These are phyloP conservation scores for Tragulus kanchil DNA, from an alignment of 2,113 vertebrate genomes.

Conservation along the genomic window DNA sequence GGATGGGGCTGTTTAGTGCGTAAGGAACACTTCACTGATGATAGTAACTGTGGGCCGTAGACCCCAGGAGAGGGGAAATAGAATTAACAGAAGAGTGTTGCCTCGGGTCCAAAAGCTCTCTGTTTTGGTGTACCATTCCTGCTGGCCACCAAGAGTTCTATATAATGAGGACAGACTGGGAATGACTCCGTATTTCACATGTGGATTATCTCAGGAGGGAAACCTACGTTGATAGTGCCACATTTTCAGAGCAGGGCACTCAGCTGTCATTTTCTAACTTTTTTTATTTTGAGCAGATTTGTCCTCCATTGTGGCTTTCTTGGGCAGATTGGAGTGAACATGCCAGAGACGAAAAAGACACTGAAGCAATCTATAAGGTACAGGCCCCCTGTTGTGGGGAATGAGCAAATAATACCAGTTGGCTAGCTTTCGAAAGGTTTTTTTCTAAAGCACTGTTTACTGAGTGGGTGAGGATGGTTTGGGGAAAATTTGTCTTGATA, in stretches of 20 bases:
- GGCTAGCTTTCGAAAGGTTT: background rate
- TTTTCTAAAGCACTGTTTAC: background rate
- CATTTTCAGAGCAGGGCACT: constrained; percentile 14
- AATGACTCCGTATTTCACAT: background rate
- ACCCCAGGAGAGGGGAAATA: background rate
- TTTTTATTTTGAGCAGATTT: constrained; percentile 87
- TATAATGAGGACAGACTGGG: background rate
- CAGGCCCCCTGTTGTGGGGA: background rate
- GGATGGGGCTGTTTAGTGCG: background rate
- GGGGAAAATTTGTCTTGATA: constrained; percentile 36
- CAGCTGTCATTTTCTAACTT: background rate
- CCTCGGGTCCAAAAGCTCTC: background rate
- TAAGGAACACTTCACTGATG: background rate
- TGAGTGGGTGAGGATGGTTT: background rate
- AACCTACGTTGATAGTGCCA: background rate
- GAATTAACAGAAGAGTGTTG: background rate
- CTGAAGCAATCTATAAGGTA: constrained; percentile 94
- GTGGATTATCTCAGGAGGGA: background rate
- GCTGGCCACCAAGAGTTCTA: background rate
- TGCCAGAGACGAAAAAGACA: constrained; percentile 88
- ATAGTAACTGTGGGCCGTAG: background rate
- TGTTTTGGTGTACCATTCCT: background rate
- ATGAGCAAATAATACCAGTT: background rate
- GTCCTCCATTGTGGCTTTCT: constrained; percentile 92
- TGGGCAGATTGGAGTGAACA: constrained; percentile 93